These are phyloP conservation scores for Gymnobelideus leadbeateri DNA, from an alignment of 2,113 vertebrate genomes.

Conservation along the genomic window DNA sequence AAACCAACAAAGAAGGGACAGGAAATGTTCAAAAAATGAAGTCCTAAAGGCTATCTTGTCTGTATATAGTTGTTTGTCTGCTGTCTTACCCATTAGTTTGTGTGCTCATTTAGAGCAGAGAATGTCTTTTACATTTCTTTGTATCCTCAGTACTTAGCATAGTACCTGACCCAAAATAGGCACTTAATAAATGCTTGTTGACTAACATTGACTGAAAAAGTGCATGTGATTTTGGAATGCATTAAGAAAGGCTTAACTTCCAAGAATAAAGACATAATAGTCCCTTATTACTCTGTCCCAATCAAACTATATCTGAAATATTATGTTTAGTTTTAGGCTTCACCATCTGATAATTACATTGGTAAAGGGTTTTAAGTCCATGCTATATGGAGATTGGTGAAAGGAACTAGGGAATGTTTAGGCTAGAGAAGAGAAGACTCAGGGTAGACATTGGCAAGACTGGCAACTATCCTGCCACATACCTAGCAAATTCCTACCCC, in stretches of 20 bases:
- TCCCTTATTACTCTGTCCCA: background rate
- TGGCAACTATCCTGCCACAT: background rate
- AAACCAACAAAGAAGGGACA: background rate
- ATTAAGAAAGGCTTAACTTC: background rate
- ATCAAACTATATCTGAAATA: background rate
- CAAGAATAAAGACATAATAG: background rate
- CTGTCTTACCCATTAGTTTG: background rate
- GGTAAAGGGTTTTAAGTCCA: background rate
- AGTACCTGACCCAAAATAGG: background rate
- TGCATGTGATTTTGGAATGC: background rate
- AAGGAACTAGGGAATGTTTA: background rate
- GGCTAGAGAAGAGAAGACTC: background rate
- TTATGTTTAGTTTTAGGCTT: background rate
- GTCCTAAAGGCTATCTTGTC: background rate
- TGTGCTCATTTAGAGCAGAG: background rate
- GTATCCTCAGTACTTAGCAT: background rate
- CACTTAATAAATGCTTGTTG: background rate
- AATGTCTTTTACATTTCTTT: background rate
- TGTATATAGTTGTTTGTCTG: background rate
- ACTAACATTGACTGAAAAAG: background rate
- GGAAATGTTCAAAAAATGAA: background rate
- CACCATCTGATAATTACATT: background rate
- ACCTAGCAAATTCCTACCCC: background rate
- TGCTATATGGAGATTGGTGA: background rate
- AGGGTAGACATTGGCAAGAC: background rate